Conservation (phyloP, 2,113 vertebrate species). For the Dicentrarchus labrax region DNA sequence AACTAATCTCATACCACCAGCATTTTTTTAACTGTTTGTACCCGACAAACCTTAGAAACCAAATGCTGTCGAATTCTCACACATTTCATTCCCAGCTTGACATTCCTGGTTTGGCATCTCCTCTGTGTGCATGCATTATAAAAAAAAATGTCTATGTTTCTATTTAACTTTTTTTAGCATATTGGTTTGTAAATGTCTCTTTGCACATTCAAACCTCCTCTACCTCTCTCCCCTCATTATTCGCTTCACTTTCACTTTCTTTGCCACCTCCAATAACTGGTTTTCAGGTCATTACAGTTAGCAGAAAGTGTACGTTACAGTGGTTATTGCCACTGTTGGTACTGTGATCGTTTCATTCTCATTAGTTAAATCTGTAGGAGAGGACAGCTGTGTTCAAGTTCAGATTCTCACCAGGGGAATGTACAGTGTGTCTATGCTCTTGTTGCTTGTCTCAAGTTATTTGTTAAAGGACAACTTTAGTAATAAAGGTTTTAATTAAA, state of each 20-base stretch:
- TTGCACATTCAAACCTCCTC: constrained; percentile 43
- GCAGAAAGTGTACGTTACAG: constrained; percentile 1
- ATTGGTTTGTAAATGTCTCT: background rate
- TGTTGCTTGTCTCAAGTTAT: constrained; percentile 42
- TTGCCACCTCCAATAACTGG: constrained; percentile 4
- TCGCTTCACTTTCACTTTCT: background rate
- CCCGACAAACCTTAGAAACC: constrained; percentile 21
- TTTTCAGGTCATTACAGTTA: constrained; percentile 8
- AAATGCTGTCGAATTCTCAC: constrained; percentile 28
- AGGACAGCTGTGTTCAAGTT: constrained; percentile 14
- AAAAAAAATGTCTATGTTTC: background rate
- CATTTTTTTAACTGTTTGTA: constrained; percentile 48
- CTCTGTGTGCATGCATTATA: constrained; percentile 1
- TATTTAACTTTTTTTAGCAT: background rate
- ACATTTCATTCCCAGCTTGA: constrained; percentile 12
- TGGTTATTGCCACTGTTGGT: background rate
- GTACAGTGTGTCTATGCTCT: constrained; percentile 29
- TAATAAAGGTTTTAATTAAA: constrained; percentile 64
- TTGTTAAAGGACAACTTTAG: constrained; percentile 64
- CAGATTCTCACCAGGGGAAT: constrained; percentile 12
- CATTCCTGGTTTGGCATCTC: constrained; percentile 43
- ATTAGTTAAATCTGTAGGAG: constrained; percentile 5
- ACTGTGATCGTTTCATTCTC: constrained; percentile 8
- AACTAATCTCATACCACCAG: constrained; percentile 49
- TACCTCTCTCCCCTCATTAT: constrained; percentile 53